These are phyloP conservation scores for Ia io DNA, from an alignment of 2,113 vertebrate species.

Conservation along the genomic window DNA sequence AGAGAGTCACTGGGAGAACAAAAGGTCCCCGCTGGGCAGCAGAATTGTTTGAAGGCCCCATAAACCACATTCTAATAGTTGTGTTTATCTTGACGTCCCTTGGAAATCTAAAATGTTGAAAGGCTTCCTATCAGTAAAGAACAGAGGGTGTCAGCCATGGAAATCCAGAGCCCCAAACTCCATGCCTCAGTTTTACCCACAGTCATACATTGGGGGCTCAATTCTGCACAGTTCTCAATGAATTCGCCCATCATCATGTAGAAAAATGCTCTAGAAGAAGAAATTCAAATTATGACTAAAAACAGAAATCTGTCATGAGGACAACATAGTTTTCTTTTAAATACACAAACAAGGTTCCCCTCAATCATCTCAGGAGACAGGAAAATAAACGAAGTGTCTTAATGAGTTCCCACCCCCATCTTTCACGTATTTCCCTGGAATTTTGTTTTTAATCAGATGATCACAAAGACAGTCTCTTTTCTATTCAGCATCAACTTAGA, in stretches of 20 bases:
- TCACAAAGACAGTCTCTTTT: neutral
- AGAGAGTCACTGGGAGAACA: neutral
- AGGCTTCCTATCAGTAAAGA: neutral
- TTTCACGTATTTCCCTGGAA: neutral
- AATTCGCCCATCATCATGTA: neutral
- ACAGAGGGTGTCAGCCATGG: neutral
- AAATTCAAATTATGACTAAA: conserved; percentile 18
- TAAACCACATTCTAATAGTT: neutral
- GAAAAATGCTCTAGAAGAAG: neutral
- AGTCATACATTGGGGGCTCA: neutral
- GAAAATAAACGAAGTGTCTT: neutral
- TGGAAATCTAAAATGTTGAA: conserved; percentile 1
- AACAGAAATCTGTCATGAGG: neutral
- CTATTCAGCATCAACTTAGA: neutral
- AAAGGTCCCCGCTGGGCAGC: neutral
- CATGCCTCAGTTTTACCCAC: neutral
- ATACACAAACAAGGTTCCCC: neutral
- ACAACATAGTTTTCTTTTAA: neutral
- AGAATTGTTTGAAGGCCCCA: neutral
- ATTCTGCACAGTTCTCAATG: neutral
- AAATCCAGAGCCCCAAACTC: neutral
- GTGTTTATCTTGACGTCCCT: neutral
- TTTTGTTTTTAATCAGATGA: neutral
- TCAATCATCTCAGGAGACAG: neutral
- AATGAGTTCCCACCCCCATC: neutral